Percentiles rank a stretch among this genome's conserved stretches.
Conservation (phyloP, 2,797 vertebrate species). For the Nasua narica region DNA sequence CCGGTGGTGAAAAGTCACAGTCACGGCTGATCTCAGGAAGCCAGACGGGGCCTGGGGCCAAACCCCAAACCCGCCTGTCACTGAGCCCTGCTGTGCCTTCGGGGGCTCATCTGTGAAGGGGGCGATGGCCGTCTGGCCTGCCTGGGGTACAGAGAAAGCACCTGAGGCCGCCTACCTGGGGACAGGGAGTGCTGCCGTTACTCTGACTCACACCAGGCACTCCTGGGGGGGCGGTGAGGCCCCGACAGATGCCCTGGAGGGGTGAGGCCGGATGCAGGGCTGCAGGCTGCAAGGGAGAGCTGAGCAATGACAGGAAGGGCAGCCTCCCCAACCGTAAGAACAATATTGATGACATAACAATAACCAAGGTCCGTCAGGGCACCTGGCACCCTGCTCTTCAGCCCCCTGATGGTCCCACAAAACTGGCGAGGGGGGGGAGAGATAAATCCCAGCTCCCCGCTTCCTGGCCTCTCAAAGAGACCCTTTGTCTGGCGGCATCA, state of each 20-base stretch:
- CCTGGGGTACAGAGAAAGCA: not conserved
- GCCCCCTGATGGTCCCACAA: not conserved
- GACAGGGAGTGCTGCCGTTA: not conserved
- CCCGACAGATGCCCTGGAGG: not conserved
- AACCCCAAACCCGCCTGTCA: not conserved
- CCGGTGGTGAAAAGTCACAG: accelerated
- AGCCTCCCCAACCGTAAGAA: accelerated
- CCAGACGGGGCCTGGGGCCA: not conserved
- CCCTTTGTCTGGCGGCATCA: conserved; percentile 14
- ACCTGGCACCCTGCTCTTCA: not conserved
- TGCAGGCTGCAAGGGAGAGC: not conserved
- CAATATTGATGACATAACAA: accelerated
- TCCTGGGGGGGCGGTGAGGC: accelerated
- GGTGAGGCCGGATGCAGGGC: not conserved
- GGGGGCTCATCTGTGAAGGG: not conserved
- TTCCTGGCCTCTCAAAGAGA: conserved; percentile 37
- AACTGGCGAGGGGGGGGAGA: not conserved
- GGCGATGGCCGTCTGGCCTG: accelerated
- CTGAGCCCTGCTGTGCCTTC: not conserved
- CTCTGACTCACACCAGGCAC: not conserved
- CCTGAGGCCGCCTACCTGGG: too few species aligned
- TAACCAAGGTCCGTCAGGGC: accelerated
- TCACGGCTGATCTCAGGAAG: not conserved
- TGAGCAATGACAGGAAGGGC: not conserved
- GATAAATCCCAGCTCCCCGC: not conserved